Evolutionary conservation across 1,140 invertebrate species (phyloP).

Genomic region (Cecropterus lyciades): DNA sequence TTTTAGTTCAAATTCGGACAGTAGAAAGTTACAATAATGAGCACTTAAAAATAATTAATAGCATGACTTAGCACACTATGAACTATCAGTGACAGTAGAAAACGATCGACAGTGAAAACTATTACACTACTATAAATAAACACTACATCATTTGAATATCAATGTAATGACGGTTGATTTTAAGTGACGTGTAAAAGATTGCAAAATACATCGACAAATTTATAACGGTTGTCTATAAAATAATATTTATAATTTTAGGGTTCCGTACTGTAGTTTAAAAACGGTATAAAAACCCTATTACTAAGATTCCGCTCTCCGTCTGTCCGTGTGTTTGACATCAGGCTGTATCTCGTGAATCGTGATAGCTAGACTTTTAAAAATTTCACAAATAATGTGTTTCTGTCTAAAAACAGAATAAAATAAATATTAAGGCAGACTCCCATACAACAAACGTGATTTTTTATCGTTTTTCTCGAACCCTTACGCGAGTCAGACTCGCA

Average conservation of each 20-base stretch:
- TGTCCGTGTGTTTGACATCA: too few species aligned
- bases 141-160: slow-evolving; percentile 44
- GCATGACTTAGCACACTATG: slow-evolving; percentile 49
- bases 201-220: slow-evolving; percentile 36
- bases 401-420: too few species aligned
- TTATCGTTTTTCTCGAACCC: too few species aligned
- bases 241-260: background rate
- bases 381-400: too few species aligned
- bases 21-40: slow-evolving; percentile 59
- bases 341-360: too few species aligned
- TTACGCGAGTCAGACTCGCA: too few species aligned
- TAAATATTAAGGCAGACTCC: too few species aligned
- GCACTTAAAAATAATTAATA: slow-evolving; percentile 57
- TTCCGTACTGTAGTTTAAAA: too few species aligned
- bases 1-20: slow-evolving; percentile 12
- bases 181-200: slow-evolving; percentile 49
- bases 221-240: slow-evolving; percentile 19
- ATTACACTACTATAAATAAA: slow-evolving; percentile 44
- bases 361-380: too few species aligned
- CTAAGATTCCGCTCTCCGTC: too few species aligned
- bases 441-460: too few species aligned
- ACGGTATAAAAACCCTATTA: too few species aligned
- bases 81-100: slow-evolving; percentile 33
- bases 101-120: slow-evolving; percentile 30
- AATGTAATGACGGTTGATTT: slow-evolving; percentile 34